Base-by-base conservation (phyloP, 2,888 invertebrate species). In the Philonicus albiceps region DNA sequence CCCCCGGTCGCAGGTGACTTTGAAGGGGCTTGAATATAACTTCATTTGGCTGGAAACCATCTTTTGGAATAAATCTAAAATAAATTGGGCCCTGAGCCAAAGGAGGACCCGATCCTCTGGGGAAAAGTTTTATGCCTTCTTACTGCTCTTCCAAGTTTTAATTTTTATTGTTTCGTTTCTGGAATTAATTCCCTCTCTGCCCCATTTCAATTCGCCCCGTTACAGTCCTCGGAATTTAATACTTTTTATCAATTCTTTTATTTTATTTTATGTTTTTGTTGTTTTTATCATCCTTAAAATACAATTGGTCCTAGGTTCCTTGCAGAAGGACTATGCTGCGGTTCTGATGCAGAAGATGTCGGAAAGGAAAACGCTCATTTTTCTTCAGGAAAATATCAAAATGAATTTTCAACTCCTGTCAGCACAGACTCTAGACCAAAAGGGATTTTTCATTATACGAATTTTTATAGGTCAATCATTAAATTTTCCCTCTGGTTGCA, bases 381-480 rank as follows among this genome's bases (percentile, higher is more conserved):
- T 27, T 27, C n/a, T 81, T 27, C 34, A 30, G 7, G n/a, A 64
- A 81, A 19, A 74, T 27, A 81, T n/a, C 55, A 81, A 40, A 40
- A 76, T 27, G 40, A 76, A 76, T 40, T 7, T 76, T 22, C 40
- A 11, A 53, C 55, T 31, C 55, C n/a, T 27, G 49, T 22, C 64
- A 64, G 27, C 27, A 49, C 49, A 78, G 37, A 49, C 53, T 49
- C 30, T n/a, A 5, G 27, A 16, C 49, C 7, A 43, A 78, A 37
- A 78, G 30, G 8, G 27, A 76, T 76, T 78, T 43, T 30, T 43
- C 30, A 81, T 55, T 55, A 55, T 34, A 55, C 3, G 31, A 19
- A 49, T 81, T 81, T 43, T 81, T 81, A 19, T 81, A 53, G 80
- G 80, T 55, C 55, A 55, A 81, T 81, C 55, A 22, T 64, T 81